Conservation (phyloP, 37 sponge, comb jelly and placozoan genomes). For the Halisarca cf. caerulea region DNA sequence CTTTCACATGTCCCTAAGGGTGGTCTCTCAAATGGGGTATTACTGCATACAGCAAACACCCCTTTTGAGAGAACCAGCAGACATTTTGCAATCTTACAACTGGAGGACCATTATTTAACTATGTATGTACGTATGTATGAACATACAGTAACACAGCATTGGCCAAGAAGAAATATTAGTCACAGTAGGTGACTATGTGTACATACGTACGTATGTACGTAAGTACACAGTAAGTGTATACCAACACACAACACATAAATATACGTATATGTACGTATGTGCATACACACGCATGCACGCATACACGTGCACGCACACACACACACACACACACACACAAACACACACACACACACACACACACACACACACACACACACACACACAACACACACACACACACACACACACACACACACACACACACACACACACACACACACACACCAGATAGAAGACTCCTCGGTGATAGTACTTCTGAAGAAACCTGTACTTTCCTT, state of each 20-base stretch:
- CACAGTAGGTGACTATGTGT: not conserved
- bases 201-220: conserved; percentile 21
- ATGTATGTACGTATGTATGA: conserved; percentile 20
- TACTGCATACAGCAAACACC: no score
- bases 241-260: conserved; percentile 14
- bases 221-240: conserved; percentile 6
- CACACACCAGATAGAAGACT: conserved; percentile 85
- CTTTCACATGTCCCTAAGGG: no score
- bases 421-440: conserved; percentile 21
- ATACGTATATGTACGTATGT: conserved; percentile 6
- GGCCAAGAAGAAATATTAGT: not conserved
- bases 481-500: conserved; percentile 96
- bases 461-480: conserved; percentile 99
- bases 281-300: conserved; percentile 26
- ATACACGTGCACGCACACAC: conserved; percentile 1
- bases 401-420: conserved; percentile 23
- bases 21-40: no score
- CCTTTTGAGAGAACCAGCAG: no score
- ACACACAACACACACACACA: conserved; percentile 37
- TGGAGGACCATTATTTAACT: no score
- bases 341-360: conserved; percentile 44
- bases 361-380: conserved; percentile 35
- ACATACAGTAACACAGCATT: not conserved
- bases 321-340: conserved; percentile 28
- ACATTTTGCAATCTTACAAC: no score